phyloP scores from a whole-genome alignment of 2,113 vertebrate species.

The Peromyscus leucopus region DNA sequence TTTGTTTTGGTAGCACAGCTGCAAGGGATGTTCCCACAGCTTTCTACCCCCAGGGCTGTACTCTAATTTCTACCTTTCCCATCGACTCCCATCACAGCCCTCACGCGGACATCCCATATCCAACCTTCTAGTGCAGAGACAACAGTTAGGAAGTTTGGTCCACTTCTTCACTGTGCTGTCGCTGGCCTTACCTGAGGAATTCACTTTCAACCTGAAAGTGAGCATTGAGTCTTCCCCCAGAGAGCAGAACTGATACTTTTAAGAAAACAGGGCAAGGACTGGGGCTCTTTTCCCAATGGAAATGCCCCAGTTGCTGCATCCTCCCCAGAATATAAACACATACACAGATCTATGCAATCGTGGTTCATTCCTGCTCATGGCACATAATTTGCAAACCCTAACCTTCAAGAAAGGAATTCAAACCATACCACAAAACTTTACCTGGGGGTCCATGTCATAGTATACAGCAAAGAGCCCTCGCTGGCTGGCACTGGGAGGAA shows the following conservation, averaged over 20 bases:
- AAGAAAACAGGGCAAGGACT: neutral
- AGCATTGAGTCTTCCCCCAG: neutral
- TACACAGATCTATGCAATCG: neutral
- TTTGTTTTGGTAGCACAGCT: neutral
- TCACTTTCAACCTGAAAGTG: neutral
- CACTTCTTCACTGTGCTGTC: neutral
- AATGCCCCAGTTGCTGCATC: neutral
- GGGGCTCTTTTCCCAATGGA: neutral
- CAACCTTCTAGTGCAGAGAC: neutral
- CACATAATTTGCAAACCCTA: neutral
- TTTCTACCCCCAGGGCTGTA: too few relatives aligned
- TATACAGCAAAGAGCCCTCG: conserved; percentile 97
- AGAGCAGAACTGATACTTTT: neutral
- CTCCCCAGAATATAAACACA: neutral
- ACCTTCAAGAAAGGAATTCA: neutral
- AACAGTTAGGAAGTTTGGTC: neutral
- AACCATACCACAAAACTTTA: conserved; percentile 72
- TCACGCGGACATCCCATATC: neutral
- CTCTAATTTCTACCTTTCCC: neutral
- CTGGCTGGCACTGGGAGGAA: conserved; percentile 92
- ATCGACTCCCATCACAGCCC: rapidly evolving
- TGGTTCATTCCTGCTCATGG: neutral
- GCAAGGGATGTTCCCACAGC: neutral
- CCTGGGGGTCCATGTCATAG: conserved; percentile 98
- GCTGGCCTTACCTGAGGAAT: neutral